Evolutionary conservation across 2,797 vertebrate species (phyloP).

Genomic region (Muscicapa striata): DNA sequence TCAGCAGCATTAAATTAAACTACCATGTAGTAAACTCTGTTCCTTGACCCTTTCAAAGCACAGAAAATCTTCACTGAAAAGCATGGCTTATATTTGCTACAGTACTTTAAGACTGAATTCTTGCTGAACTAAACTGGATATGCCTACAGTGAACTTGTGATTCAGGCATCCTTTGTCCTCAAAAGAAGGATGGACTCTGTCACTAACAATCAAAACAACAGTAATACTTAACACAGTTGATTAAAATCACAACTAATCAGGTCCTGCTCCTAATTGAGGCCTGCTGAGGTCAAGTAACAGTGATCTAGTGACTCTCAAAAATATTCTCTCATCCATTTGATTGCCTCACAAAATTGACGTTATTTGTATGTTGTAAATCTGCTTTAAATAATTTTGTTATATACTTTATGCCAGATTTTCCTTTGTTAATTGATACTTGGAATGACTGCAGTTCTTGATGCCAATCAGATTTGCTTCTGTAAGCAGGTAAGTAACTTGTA

Average conservation of each 20-base stretch:
- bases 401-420: neutral
- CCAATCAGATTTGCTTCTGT: neutral
- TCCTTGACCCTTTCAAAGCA: neutral
- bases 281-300: neutral
- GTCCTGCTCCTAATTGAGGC: neutral
- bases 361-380: neutral
- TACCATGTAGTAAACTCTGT: neutral
- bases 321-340: neutral
- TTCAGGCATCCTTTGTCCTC: neutral
- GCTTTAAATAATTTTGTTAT: neutral
- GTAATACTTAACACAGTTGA: neutral
- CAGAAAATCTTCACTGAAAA: neutral
- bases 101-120: neutral
- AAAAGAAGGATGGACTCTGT: neutral
- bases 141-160: neutral
- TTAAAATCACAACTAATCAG: conserved; percentile 12
- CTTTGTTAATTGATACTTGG: neutral
- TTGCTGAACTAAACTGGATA: neutral
- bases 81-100: neutral
- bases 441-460: conserved; percentile 3
- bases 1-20: neutral
- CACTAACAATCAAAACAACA: neutral
- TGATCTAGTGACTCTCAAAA: neutral
- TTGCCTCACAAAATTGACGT: neutral
- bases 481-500: neutral